These are phyloP conservation scores for Homalodisca vitripennis DNA, from an alignment of 1,140 invertebrate species.

Conservation along the genomic window DNA sequence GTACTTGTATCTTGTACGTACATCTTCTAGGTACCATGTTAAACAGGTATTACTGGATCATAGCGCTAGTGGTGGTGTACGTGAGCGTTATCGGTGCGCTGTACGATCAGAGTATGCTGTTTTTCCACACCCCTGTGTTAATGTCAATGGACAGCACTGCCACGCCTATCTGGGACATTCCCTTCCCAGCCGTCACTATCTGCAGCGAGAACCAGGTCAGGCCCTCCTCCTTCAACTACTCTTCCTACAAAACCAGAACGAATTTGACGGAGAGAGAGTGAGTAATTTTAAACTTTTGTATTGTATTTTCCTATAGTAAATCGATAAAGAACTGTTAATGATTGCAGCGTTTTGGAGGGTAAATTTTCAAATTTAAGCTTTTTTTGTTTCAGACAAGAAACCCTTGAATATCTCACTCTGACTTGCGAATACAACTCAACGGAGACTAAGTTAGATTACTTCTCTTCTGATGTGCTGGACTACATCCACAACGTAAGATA, in stretches of 20 bases:
- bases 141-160: constrained; percentile 15
- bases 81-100: background rate
- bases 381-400: constrained; percentile 12
- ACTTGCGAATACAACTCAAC: background rate
- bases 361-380: no score
- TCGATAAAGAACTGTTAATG: no score
- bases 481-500: background rate
- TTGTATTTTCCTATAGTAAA: no score
- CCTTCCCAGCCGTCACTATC: constrained; percentile 39
- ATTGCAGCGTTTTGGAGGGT: no score
- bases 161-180: constrained; percentile 33
- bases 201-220: constrained; percentile 36
- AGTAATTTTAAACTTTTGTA: no score
- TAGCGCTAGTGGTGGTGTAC: constrained; percentile 14
- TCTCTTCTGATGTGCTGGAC: background rate
- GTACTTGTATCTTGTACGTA: background rate
- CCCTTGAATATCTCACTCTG: background rate
- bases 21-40: background rate
- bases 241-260: background rate
- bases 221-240: constrained; percentile 11
- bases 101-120: constrained; percentile 7
- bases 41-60: constrained; percentile 26
- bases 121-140: constrained; percentile 22
- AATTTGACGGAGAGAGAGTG: constrained; percentile 18
- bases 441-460: background rate